A percentile compares a stretch with the other conserved stretches of the same genome.
Evolutionary conservation across 2,888 invertebrate genomes (phyloP).

Genomic region (Hybos culiciformis): DNA sequence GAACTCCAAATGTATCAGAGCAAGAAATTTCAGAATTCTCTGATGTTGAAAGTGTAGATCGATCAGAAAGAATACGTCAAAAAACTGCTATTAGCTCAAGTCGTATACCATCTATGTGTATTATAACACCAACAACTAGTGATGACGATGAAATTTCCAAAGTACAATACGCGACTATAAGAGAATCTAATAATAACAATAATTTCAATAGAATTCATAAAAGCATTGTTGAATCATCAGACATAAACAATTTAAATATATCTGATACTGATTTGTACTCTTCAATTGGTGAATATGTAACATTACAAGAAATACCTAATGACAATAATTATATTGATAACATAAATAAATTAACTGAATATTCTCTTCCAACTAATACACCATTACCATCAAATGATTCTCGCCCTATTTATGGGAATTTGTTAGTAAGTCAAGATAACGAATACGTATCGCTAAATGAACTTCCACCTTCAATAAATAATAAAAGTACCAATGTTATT

Average conservation of each 20-base stretch:
- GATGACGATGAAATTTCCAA: conserved; percentile 60
- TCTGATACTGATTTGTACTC: conserved; percentile 31
- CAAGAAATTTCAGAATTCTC: conserved; percentile 78
- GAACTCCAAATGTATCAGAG: conserved; percentile 33
- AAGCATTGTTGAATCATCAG: too few relatives aligned
- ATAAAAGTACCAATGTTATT: too few relatives aligned
- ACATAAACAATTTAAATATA: too few relatives aligned
- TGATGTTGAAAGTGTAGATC: conserved; percentile 74
- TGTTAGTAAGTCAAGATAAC: conserved; percentile 44
- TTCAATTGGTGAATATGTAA: conserved; percentile 62
- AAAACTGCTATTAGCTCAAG: conserved; percentile 80
- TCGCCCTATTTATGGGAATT: conserved; percentile 45
- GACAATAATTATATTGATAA: conserved; percentile 52
- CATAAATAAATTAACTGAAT: background rate
- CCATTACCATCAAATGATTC: conserved; percentile 52
- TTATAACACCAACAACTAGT: conserved; percentile 75
- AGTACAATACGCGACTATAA: too few relatives aligned
- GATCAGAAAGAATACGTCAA: conserved; percentile 69
- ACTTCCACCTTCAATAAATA: too few relatives aligned
- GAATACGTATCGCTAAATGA: conserved; percentile 75
- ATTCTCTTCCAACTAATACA: conserved; percentile 36
- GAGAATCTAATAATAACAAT: too few relatives aligned
- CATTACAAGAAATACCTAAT: conserved; percentile 68
- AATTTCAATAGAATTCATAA: too few relatives aligned
- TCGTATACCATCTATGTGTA: conserved; percentile 84